These are phyloP conservation scores for Drosophila pseudoananassae DNA, from an alignment of 1,140 invertebrate genomes.

Conservation along the genomic window DNA sequence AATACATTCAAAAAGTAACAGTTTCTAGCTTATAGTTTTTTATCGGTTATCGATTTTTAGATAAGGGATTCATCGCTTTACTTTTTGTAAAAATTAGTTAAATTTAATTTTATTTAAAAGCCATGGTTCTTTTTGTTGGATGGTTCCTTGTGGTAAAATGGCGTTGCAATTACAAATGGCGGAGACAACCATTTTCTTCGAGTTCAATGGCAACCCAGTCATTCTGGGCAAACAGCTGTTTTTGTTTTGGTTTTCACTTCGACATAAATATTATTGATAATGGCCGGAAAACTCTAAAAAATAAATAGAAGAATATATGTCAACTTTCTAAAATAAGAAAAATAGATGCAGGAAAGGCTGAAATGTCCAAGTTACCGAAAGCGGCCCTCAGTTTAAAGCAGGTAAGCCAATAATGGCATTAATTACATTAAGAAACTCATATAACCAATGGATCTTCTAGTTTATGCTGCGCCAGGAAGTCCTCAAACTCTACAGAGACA, in stretches of 20 bases:
- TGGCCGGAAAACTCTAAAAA: constrained; percentile 3
- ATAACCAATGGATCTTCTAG: constrained; percentile 80
- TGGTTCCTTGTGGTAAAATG: neutral
- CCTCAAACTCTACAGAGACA: constrained; percentile 89
- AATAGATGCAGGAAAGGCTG: constrained; percentile 5
- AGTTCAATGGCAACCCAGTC: neutral
- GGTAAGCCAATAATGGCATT: constrained; percentile 41
- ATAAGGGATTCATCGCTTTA: neutral
- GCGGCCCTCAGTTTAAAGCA: constrained; percentile 86
- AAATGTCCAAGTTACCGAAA: constrained; percentile 85
- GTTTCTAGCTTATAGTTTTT: neutral
- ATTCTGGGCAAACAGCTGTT: constrained; percentile 45
- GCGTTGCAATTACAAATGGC: neutral
- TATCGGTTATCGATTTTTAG: neutral
- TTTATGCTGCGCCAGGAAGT: constrained; percentile 91
- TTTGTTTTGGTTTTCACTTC: constrained; percentile 8
- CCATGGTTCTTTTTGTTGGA: too few relatives aligned
- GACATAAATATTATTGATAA: constrained; percentile 5
- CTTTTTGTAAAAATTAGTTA: too few relatives aligned
- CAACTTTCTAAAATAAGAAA: neutral
- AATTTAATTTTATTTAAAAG: too few relatives aligned
- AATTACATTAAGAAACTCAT: constrained; percentile 55
- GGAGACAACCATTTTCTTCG: neutral
- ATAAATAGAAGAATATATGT: neutral
- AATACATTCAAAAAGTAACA: neutral